Evolutionary conservation across 2,888 invertebrate species (phyloP), one percentile per base, ranked within the genome.

Genomic region (Sturmia bella): DNA sequence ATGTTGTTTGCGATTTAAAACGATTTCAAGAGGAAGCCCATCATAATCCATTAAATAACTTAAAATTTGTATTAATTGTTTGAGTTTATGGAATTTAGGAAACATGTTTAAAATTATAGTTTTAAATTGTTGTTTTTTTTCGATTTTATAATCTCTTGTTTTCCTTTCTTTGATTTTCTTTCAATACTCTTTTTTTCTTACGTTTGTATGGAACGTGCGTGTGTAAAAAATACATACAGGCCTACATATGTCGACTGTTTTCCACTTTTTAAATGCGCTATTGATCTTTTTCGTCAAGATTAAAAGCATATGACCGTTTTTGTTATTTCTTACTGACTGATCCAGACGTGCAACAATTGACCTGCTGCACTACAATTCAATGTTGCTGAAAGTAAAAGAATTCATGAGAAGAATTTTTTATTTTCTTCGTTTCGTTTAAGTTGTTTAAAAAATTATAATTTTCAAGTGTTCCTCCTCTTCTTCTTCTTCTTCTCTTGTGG

Each of bases 231-330:
- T 32, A 32, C 32, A 32, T 32, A 32, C 32, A 32, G 1, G 7
- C 9, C 5, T 32, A 32, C 9, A 27, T 27, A 27, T 27, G 63
- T 48, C n/a, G n/a, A 39, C 39, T 7, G 45, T 59, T 32, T 48
- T 24, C 21, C 21, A 12, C 13, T 54, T 27, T 13, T 54, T 45
- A 41, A 21, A 39, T 59, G 68, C 70, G 75, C 70, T 80, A 75
- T 75, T 81, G 61, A 81, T 39, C 50, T 73, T 48, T 63, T 41
- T 48, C 24, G 50, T 37, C 63, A 66, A 85, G 85, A 85, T 85
- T 84, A 85, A 85, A 85, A 85, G 83, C 85, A 85, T 85, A 85
- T 84, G 84, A 85, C 81, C 83, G 72, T 39, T 75, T 66, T 61
- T 66, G 63, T 63, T 21, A 50, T 27, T 72, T 64, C 32, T 57